Evolutionary conservation across 2,797 vertebrate species (phyloP), one percentile per base, ranked within the genome.

Genomic region (Zenarchopterus dispar): DNA sequence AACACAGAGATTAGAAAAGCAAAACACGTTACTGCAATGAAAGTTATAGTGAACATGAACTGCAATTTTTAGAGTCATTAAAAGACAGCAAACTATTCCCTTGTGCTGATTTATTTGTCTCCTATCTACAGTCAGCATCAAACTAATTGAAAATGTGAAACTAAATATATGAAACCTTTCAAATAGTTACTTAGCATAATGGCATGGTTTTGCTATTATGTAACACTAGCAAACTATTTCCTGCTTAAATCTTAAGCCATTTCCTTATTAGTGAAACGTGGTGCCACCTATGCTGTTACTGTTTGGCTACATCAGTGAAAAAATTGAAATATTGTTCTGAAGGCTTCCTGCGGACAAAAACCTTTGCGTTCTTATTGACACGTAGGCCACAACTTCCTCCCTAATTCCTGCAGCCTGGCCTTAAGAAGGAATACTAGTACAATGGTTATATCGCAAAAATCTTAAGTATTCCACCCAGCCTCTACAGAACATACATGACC

Each of bases 361-460:
- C 23, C 89, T 75, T 80, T 51, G 55, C 63, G 54, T 72, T 88
- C 33, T 22, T 81, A 72, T 52, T 80, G 78, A 85, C 77, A 87
- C 36, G 70, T 90, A 76, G 46, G 70, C 84, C 10, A 73, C 62
- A 63, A 80, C 86, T 89, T 86, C 87, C 82, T 57, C 82, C 77
- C 21, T 33, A 58, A 83, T 77, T 81, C 70, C 64, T 80, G 44
- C 2, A 43, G 51, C 63, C 26, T 54, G 64, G 73, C 64, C 70
- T 77, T 76, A 75, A 54, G n/a, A 68, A 70, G 26, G 77, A 84
- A 75, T 82, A 90, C 84, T 77, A 84, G 81, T 22, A 92, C 88
- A 93, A 92, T 90, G 83, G 85, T 44, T 73, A 45, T 88, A 91
- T 91, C 86, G 8, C 47, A 56, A 13, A 54, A 75, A 90, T 89